Evolutionary conservation across 2,888 invertebrate species (phyloP).

Genomic region (Cephus sareptanus): DNA sequence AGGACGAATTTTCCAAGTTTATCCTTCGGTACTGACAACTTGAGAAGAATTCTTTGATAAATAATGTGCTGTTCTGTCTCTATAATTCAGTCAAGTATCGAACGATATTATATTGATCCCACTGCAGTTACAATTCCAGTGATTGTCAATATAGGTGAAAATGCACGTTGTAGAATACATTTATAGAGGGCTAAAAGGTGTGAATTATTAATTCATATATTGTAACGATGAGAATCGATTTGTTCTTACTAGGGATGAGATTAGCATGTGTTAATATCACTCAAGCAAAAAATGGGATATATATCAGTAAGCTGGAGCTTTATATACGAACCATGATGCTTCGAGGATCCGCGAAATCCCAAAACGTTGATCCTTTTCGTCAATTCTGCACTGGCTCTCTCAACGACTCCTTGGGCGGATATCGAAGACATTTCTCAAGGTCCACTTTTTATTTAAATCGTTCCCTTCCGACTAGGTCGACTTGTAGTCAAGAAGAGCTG

Average conservation of each 20-base stretch:
- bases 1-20: conserved; percentile 21
- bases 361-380: conserved; percentile 90
- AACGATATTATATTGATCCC: conserved; percentile 41
- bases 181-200: no score
- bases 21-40: no score
- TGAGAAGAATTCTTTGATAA: no score
- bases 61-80: no score
- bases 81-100: no score
- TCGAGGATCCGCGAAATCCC: conserved; percentile 75
- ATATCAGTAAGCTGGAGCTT: conserved; percentile 18
- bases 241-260: no score
- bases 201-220: no score
- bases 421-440: conserved; percentile 79
- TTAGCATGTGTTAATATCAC: not conserved
- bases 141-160: no score
- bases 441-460: no score
- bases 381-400: conserved; percentile 90
- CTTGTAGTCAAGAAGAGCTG: conserved; percentile 19
- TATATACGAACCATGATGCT: conserved; percentile 57
- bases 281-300: conserved; percentile 1
- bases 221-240: no score
- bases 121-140: conserved; percentile 44
- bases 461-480: not conserved
- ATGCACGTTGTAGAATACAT: no score
- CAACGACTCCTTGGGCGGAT: conserved; percentile 90